Conservation (phyloP, 2,888 invertebrate genomes). For the Deroplatys truncata region DNA sequence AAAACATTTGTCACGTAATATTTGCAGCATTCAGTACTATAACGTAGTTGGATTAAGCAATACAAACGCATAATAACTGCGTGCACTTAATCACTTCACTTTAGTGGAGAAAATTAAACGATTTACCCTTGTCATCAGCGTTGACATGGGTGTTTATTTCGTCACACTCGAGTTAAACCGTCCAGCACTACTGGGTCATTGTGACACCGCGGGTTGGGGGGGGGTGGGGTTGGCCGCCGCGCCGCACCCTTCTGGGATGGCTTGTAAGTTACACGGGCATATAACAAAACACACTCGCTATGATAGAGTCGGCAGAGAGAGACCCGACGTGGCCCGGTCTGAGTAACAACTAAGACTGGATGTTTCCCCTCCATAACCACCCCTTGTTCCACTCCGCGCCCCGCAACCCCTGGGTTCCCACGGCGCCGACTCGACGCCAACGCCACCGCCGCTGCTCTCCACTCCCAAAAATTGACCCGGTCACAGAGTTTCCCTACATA, state of each 20-base stretch:
- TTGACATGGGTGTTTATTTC: too few species aligned
- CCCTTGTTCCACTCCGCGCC: too few species aligned
- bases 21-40: neutral
- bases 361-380: neutral
- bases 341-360: neutral
- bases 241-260: neutral
- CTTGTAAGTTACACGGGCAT: neutral
- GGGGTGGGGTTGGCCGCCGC: too few species aligned
- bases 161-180: neutral
- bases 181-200: neutral
- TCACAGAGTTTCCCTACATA: neutral
- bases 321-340: neutral
- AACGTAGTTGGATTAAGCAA: too few species aligned
- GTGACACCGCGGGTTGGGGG: neutral
- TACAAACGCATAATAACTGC: too few species aligned
- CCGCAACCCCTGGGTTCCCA: neutral
- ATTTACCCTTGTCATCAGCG: neutral
- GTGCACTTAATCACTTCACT: neutral
- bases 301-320: neutral
- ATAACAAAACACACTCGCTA: neutral
- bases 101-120: neutral
- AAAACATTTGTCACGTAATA: neutral
- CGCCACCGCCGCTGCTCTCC: neutral
- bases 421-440: neutral
- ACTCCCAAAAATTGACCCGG: neutral